Evolutionary conservation across 2,888 invertebrate species (phyloP), one percentile per base, ranked within the genome.

Genomic region (Melanotus villosus): DNA sequence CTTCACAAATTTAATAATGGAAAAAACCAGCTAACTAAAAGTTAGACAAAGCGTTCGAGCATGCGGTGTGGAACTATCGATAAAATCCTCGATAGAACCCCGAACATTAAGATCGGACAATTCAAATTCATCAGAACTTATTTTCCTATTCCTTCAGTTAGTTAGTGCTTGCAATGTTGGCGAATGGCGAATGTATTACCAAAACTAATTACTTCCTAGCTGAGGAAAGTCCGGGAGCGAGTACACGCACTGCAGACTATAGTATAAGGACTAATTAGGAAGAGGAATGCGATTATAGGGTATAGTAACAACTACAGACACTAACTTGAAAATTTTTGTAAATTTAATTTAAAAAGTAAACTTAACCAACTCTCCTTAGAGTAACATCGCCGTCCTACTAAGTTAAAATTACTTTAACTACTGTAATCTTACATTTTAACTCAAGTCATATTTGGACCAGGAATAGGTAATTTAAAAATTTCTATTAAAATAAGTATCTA

Each of bases 201-300:
- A 72, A 68, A 71, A 73, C 70, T 73, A 73, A 73, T 73, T 73
- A 73, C 68, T 74, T 74, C 71, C 66, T 68, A 64, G 62, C 57
- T 30, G 69, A 56, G 64, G 38, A n/a, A n/a, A n/a, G n/a, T n/a
- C n/a, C n/a, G n/a, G n/a, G n/a, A 18, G 32, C 19, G 19, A 47
- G 47, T 18, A 32, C 21, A 47, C 47, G 32, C 59, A 60, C 18
- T 19, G 30, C 10, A 26, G 45, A 38, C 30, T 59, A 19, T 60
- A 34, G n/a, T 47, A n/a, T n/a, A 45, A 60, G 47, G 43, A 19
- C 30, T 60, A 47, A 47, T 10, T 3, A 47, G 2, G 12, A 41
- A 16, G 16, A 41, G 18, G 6, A 41, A 41, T 38, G 14, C 36
- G 14, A 38, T 41, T 41, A 16, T 1, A n/a, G 9, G 16, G 41